These are phyloP conservation scores for Gobiocypris rarus DNA, from an alignment of 2,113 vertebrate genomes.

Conservation along the genomic window DNA sequence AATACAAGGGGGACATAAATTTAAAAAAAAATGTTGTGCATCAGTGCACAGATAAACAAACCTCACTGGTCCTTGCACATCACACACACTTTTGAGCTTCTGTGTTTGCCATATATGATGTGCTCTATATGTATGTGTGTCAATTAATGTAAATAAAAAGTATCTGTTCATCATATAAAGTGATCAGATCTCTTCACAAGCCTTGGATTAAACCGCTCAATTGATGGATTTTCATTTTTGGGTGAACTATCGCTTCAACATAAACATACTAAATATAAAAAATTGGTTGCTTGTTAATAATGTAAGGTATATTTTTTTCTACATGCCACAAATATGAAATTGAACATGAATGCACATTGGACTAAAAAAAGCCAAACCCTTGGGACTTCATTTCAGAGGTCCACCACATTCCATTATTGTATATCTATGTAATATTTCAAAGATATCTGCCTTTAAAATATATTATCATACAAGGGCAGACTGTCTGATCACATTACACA, in stretches of 20 bases:
- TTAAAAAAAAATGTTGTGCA: too few species aligned
- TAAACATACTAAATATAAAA: not conserved
- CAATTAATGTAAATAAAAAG: not conserved
- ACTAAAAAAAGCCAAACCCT: slow-evolving; percentile 12
- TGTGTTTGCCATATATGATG: not conserved
- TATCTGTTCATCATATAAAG: not conserved
- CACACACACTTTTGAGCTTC: not conserved
- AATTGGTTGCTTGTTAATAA: not conserved
- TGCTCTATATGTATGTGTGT: not conserved
- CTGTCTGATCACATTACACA: slow-evolving; percentile 1
- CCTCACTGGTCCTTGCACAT: not conserved
- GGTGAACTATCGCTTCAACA: not conserved
- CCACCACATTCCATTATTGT: not conserved
- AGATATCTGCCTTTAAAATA: slow-evolving; percentile 21
- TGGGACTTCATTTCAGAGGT: slow-evolving; percentile 9
- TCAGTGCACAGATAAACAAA: not conserved
- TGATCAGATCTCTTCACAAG: not conserved
- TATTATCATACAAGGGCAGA: not conserved
- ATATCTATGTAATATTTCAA: slow-evolving; percentile 16
- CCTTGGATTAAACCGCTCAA: not conserved
- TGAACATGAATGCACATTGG: not conserved
- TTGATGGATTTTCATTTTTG: not conserved
- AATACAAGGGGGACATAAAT: too few species aligned
- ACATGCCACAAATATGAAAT: not conserved
- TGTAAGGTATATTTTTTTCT: not conserved